Evolutionary conservation across 2,797 vertebrate genomes (phyloP).

Genomic region (Brotula barbata): DNA sequence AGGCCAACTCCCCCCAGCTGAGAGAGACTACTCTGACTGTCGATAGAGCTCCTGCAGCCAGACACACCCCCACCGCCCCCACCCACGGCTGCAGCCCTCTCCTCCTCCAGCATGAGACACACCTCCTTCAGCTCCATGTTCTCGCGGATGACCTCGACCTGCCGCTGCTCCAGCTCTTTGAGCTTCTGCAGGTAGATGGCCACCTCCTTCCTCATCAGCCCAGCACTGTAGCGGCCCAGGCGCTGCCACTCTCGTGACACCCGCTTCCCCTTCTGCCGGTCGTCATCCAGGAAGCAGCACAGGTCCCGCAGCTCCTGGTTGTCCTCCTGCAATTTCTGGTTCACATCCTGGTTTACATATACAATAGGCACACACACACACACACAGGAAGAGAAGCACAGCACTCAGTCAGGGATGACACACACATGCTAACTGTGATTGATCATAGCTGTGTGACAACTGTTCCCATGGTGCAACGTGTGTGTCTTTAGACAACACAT

Average conservation of each 20-base stretch:
- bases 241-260: constrained; percentile 96
- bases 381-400: background rate
- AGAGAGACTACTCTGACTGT: constrained; percentile 90
- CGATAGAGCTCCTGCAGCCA: constrained; percentile 87
- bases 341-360: constrained; percentile 86
- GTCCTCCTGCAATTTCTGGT: constrained; percentile 96
- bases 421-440: background rate
- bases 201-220: constrained; percentile 94
- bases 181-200: constrained; percentile 91
- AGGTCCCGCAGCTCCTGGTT: constrained; percentile 96
- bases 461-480: background rate
- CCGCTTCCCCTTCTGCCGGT: constrained; percentile 94
- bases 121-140: constrained; percentile 94
- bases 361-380: constrained; percentile 6
- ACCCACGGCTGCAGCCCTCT: constrained; percentile 75
- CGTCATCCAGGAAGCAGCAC: constrained; percentile 96
- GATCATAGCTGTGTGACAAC: background rate
- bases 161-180: constrained; percentile 90
- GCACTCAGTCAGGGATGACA: constrained; percentile 3
- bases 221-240: constrained; percentile 88
- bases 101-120: constrained; percentile 92
- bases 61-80: constrained; percentile 5
- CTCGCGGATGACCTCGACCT: constrained; percentile 90
- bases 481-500: background rate
- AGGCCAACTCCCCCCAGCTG: constrained; percentile 71